Evolutionary conservation across 1,140 invertebrate species (phyloP), one percentile per base, ranked within the genome.

Genomic region (Eupristina koningsbergeri): DNA sequence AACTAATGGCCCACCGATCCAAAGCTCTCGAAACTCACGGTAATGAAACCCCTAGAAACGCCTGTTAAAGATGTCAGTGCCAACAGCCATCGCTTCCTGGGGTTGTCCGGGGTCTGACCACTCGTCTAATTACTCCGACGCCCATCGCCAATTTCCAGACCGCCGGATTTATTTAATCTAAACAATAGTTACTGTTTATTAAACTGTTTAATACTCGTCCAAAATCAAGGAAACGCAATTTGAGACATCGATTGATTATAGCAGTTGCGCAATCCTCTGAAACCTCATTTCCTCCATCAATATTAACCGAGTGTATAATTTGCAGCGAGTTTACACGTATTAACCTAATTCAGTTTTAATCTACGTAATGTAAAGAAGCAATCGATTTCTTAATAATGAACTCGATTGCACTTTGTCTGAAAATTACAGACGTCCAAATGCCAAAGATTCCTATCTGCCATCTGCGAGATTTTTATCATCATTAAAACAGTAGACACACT

Each of bases 401-500:
- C 47, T 50, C 53, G 76, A 84, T 84, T 78, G 69, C 31, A 74
- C 34, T 75, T 61, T 64, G 64, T 71, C 31, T 69, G 61, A 78
- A 85, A 85, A 85, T 85, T 85, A 81, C 77, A 81, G 63, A 50
- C 73, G 77, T 22, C 41, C n/a, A 2, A 85, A 77, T 77, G 29
- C 47, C 73, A n/a, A 80, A 84, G 83, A 80, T 76, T 76, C 47
- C 61, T 80, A 80, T 84, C 83, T 64, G 41, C 58, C 78, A 84
- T 81, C 73, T 84, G 84, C 29, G 47, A 85, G 84, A 85, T 77
- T 85, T 84, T 85, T 80, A 77, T 81, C 79, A n/a, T 85, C 74
- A 69, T 84, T 76, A 85, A 81, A 85, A 85, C 79, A 81, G 74
- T 81, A 77, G 79, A 85, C 47, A 81, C 71, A 58, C 45, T 71